Conservation (phyloP, 2,888 invertebrate genomes). For the Drosophila mimica region DNA sequence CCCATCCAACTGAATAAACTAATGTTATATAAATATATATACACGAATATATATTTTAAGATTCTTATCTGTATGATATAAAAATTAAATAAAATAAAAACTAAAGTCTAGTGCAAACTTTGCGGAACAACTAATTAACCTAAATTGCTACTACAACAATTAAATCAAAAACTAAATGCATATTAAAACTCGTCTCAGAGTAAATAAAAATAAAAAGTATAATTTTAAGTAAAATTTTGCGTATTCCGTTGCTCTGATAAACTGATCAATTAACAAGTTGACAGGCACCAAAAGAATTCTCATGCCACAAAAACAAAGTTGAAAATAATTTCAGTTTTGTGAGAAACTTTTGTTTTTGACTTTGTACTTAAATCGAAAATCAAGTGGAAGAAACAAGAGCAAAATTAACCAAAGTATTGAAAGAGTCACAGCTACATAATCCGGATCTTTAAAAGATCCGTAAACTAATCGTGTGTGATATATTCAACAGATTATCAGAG, state of each 20-base stretch:
- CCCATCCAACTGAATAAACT: conserved; percentile 68
- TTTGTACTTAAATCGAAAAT: background rate
- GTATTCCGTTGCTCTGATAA: conserved; percentile 23
- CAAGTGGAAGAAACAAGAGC: background rate
- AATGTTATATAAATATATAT: conserved; percentile 18
- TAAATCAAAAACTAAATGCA: conserved; percentile 17
- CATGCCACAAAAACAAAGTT: background rate
- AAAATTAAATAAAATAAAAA: conserved; percentile 31
- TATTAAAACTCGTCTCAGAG: background rate
- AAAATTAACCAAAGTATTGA: background rate
- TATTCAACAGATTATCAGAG: conserved; percentile 7
- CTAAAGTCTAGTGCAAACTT: conserved; percentile 62
- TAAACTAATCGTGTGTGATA: conserved; percentile 3
- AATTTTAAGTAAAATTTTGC: conserved; percentile 4
- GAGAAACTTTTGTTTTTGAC: background rate
- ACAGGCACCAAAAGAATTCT: background rate
- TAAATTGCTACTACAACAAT: conserved; percentile 30
- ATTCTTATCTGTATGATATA: conserved; percentile 54
- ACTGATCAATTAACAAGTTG: background rate
- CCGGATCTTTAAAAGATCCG: background rate
- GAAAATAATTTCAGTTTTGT: background rate
- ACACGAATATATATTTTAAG: conserved; percentile 48
- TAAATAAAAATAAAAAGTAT: background rate
- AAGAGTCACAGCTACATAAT: background rate
- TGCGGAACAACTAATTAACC: conserved; percentile 69